A percentile compares a stretch with the other conserved stretches of the same genome.
These are phyloP conservation scores for Oryzias woworae DNA, from an alignment of 2,113 vertebrate species.

Conservation along the genomic window DNA sequence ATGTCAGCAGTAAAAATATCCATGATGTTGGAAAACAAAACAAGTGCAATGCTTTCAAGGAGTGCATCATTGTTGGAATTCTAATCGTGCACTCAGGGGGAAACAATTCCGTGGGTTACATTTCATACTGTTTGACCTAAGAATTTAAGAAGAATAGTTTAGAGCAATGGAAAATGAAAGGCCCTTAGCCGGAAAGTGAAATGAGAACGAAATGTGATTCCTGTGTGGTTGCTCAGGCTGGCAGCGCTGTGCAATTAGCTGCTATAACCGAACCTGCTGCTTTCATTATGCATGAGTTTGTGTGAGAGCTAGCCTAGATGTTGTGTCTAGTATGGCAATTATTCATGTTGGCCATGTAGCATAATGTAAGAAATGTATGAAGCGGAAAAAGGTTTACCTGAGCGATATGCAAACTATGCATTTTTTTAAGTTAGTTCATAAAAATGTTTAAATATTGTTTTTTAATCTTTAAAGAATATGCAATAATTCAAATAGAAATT, in stretches of 20 bases:
- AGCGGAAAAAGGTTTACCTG: not conserved
- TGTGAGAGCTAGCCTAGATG: slow-evolving; percentile 41
- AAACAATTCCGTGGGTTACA: slow-evolving; percentile 8
- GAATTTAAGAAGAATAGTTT: slow-evolving; percentile 29
- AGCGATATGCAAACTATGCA: not conserved
- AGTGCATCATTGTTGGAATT: slow-evolving; percentile 37
- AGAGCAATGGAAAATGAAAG: slow-evolving; percentile 63
- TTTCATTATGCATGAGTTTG: slow-evolving; percentile 65
- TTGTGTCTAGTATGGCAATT: slow-evolving; percentile 33
- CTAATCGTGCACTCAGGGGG: slow-evolving; percentile 8
- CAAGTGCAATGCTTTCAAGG: slow-evolving; percentile 26
- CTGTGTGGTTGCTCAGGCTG: slow-evolving; percentile 19
- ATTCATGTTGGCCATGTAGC: slow-evolving; percentile 32
- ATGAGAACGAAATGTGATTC: slow-evolving; percentile 70
- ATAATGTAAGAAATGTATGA: slow-evolving; percentile 15
- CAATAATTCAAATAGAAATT: too few relatives aligned
- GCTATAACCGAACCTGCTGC: slow-evolving; percentile 54
- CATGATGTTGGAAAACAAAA: slow-evolving; percentile 35
- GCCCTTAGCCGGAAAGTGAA: slow-evolving; percentile 72
- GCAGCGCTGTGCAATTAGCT: slow-evolving; percentile 44
- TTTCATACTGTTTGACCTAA: slow-evolving; percentile 10
- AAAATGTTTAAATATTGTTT: too few relatives aligned
- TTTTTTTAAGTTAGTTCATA: too few relatives aligned
- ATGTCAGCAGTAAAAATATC: slow-evolving; percentile 41
- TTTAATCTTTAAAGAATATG: too few relatives aligned